Conservation (phyloP, 2,113 vertebrate species). For the Campylorhamphus procurvoides region DNA sequence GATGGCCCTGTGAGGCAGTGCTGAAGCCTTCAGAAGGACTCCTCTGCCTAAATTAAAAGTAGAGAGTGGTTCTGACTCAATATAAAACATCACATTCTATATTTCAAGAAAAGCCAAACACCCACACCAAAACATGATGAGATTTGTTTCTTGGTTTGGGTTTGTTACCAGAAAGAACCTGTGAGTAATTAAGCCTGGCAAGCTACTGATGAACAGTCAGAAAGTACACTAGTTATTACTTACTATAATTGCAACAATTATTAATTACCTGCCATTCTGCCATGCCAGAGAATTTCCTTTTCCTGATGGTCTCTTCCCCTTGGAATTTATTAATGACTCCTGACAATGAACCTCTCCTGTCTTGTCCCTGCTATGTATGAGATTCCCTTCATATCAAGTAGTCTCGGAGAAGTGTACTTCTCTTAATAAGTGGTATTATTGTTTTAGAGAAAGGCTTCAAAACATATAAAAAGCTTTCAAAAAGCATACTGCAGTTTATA, state of each 20-base stretch:
- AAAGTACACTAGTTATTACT: neutral
- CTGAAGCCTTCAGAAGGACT: neutral
- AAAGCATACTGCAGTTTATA: neutral
- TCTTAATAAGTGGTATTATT: neutral
- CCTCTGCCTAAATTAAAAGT: neutral
- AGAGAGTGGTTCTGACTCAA: neutral
- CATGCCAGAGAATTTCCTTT: conserved; percentile 14
- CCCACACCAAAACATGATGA: neutral
- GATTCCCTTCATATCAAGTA: neutral
- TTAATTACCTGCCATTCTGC: conserved; percentile 39
- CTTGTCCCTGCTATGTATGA: neutral
- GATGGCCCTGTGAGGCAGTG: neutral
- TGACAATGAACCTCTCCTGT: neutral
- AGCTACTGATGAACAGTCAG: neutral
- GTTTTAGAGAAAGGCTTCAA: neutral
- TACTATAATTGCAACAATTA: conserved; percentile 31
- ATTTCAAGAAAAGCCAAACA: neutral
- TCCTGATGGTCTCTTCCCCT: conserved; percentile 27
- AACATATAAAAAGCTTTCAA: neutral
- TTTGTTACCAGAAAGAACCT: neutral
- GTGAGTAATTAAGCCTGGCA: neutral
- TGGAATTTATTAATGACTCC: conserved; percentile 8
- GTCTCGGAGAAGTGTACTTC: neutral
- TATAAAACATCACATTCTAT: neutral
- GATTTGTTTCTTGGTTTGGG: neutral